Evolutionary conservation across 2,113 vertebrate genomes (phyloP), one percentile per base, ranked within the genome.

Genomic region (Andinoacara biseriatus): DNA sequence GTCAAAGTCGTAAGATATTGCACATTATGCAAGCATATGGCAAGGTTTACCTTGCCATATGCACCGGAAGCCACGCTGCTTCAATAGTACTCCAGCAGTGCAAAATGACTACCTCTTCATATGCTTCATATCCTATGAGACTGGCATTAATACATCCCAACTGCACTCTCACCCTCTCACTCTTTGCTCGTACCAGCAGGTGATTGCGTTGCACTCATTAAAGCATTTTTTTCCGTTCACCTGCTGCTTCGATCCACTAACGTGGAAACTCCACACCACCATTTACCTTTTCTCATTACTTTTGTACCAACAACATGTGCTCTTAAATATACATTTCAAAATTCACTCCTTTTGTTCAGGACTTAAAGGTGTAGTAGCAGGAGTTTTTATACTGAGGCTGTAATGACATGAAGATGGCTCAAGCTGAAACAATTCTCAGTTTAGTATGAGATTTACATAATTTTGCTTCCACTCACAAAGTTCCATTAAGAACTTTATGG

Each of bases 181-280:
- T 84, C 52, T 87, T 84, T 84, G 92, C 91, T 90, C 84, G 85
- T 86, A 81, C 93, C 91, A 92, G 91, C 89, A 91, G 83, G 83
- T 81, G 86, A 92, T 92, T 90, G 87, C 82, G 81, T 91, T 85
- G 87, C 62, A 59, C 72, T 91, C 86, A 90, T 86, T 92, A 90
- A 52, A 79, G 81, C 10, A 18, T 83, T 78, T 87, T 86, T 80
- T 82, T 74, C 58, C 49, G 65, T 38, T 89, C 65, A 91, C 87
- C 74, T 86, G 81, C 80, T 86, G 78, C 74, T 57, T 80, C 52
- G 17, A 63, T 89, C 88, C 76, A 76, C 69, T 67, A 11, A 58
- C 82, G 76, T 81, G 83, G 17, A 81, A 76, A 56, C 80, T 49
- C 3, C 43, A 63, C 43, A 38, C 62, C 58, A 75, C 22, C 15